These are phyloP conservation scores for Drosophila bocki DNA, from an alignment of 1,140 invertebrate genomes.

Conservation along the genomic window DNA sequence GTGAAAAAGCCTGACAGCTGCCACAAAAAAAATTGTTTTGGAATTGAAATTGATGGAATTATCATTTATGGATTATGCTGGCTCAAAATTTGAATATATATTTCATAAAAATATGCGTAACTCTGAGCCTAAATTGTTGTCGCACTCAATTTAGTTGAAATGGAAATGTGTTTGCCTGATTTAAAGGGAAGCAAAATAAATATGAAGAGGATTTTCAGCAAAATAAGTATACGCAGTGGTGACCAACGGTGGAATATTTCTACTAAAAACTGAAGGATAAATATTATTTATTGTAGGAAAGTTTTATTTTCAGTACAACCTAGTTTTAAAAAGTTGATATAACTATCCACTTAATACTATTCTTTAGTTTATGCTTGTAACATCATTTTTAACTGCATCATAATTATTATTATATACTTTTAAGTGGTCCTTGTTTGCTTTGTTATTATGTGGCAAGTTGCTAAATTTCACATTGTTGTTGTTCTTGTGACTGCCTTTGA, in stretches of 20 bases:
- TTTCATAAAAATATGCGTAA: constrained; percentile 4
- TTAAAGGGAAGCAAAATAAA: neutral
- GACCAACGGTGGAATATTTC: neutral
- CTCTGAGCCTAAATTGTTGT: constrained; percentile 1
- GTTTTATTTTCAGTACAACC: too few relatives aligned
- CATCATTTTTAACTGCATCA: neutral
- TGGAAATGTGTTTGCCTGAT: neutral
- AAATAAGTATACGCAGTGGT: constrained; percentile 1
- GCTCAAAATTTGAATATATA: neutral
- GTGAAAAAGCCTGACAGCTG: neutral
- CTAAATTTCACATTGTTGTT: constrained; percentile 13
- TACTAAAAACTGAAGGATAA: neutral
- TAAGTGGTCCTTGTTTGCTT: neutral
- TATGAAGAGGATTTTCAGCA: neutral
- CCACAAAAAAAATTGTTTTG: neutral
- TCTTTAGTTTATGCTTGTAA: neutral
- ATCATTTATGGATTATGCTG: constrained; percentile 29
- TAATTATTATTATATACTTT: neutral
- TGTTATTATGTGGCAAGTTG: constrained; percentile 13
- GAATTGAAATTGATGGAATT: constrained; percentile 33
- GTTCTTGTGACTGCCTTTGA: constrained; percentile 7
- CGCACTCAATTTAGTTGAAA: constrained; percentile 7
- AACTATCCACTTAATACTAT: too few relatives aligned
- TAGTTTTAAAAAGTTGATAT: too few relatives aligned
- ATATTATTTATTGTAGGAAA: too few relatives aligned